Conservation (phyloP, 1,140 invertebrate genomes). For the Akabosia matsudoensis region DNA sequence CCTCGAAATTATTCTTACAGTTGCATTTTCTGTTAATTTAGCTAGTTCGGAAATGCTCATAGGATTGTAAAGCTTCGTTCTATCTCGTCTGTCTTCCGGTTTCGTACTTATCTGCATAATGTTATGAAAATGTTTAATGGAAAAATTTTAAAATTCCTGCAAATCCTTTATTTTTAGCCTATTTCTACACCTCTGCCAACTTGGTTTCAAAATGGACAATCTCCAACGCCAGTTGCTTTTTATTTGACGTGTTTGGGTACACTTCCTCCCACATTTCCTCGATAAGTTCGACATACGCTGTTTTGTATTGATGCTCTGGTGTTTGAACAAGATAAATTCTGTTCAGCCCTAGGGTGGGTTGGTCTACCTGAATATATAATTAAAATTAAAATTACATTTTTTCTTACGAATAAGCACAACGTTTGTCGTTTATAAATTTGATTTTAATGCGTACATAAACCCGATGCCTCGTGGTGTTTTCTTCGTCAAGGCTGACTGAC, state of each 20-base stretch:
- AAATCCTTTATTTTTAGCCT: too few relatives aligned
- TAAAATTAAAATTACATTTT: not conserved
- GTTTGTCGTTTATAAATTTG: not conserved
- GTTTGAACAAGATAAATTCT: slow-evolving; percentile 24
- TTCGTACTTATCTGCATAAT: slow-evolving; percentile 69
- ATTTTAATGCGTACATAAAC: slow-evolving; percentile 40
- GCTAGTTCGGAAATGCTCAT: slow-evolving; percentile 68
- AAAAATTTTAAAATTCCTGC: too few relatives aligned
- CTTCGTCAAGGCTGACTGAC: slow-evolving; percentile 39
- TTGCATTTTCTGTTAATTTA: not conserved
- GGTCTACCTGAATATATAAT: slow-evolving; percentile 19
- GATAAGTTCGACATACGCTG: slow-evolving; percentile 26
- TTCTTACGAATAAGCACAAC: not conserved
- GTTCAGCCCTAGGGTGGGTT: slow-evolving; percentile 27
- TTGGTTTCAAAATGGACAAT: slow-evolving; percentile 29
- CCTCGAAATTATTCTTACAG: not conserved
- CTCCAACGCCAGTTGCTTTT: not conserved
- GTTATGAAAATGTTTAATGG: not conserved
- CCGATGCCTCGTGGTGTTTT: slow-evolving; percentile 33
- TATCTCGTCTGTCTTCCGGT: slow-evolving; percentile 74
- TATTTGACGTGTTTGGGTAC: not conserved
- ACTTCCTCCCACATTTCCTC: slow-evolving; percentile 21
- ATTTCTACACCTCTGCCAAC: slow-evolving; percentile 33
- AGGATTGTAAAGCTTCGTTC: slow-evolving; percentile 72
- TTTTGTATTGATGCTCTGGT: slow-evolving; percentile 7